A percentile compares a stretch with the other conserved stretches of the same genome.
Evolutionary conservation across 2,113 vertebrate species (phyloP).

Genomic region (Spheniscus mendiculus): DNA sequence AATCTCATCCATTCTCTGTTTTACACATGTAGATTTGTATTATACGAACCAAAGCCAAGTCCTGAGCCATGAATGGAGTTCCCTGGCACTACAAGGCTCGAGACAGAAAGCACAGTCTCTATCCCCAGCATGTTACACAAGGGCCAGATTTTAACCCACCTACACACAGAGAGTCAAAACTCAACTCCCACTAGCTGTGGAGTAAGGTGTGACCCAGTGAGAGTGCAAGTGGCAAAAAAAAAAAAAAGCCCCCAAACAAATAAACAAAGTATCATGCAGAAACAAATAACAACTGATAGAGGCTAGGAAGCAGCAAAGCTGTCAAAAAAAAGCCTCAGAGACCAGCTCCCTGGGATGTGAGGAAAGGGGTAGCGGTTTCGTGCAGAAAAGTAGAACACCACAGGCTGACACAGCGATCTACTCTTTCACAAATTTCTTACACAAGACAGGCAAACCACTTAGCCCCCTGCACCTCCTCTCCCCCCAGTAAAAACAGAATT

Average conservation of each 20-base stretch:
- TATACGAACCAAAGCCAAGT: background rate
- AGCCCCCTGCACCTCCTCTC: background rate
- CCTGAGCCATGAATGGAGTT: background rate
- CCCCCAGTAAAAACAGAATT: background rate
- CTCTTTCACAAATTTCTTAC: background rate
- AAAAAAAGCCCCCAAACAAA: background rate
- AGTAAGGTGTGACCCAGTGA: background rate
- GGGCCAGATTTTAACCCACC: slow-evolving; percentile 4
- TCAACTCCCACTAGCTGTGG: background rate
- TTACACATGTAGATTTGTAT: background rate
- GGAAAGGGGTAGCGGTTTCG: background rate
- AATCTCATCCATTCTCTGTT: background rate
- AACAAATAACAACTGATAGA: background rate
- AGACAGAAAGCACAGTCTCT: background rate
- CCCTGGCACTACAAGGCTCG: background rate
- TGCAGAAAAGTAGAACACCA: background rate
- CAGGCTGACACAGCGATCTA: accelerated
- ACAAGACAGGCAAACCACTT: background rate
- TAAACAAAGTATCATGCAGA: background rate
- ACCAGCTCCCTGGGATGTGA: background rate
- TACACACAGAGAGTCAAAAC: background rate
- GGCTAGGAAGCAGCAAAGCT: background rate
- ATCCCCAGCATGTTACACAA: background rate
- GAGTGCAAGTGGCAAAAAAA: background rate
- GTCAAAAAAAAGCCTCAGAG: background rate